Evolutionary conservation across 2,797 vertebrate species (phyloP).

Genomic region (Enteromius anoplus): DNA sequence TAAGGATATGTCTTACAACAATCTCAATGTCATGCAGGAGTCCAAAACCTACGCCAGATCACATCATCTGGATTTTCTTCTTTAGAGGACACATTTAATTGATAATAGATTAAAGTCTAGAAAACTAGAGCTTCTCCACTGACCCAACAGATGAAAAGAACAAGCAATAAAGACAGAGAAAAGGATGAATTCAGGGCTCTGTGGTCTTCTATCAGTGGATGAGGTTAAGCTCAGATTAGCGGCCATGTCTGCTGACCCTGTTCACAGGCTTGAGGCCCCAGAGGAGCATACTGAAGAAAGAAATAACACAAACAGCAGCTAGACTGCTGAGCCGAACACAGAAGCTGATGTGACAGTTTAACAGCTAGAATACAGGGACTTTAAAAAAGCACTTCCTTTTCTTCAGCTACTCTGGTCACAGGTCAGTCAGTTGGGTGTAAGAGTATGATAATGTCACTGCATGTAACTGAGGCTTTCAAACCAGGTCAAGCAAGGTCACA

Average conservation of each 20-base stretch:
- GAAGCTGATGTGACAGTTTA: background rate
- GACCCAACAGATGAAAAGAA: constrained; percentile 34
- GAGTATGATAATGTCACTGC: constrained; percentile 2
- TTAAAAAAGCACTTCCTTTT: constrained; percentile 21
- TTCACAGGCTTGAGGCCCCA: constrained; percentile 28
- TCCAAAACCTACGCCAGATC: constrained; percentile 11
- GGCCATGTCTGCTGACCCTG: constrained; percentile 54
- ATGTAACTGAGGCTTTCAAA: constrained; percentile 18
- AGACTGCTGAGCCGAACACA: constrained; percentile 1
- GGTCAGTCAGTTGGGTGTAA: background rate
- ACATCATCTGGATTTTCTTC: background rate
- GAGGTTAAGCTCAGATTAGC: constrained; percentile 69
- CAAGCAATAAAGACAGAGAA: constrained; percentile 52
- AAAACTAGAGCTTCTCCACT: constrained; percentile 34
- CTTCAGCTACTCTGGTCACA: constrained; percentile 16
- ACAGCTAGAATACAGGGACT: constrained; percentile 12
- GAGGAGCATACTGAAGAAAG: constrained; percentile 18
- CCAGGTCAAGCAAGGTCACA: constrained; percentile 31
- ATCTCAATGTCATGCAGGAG: background rate
- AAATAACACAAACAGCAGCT: constrained; percentile 21
- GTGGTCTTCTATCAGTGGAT: constrained; percentile 46
- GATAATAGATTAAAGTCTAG: constrained; percentile 55
- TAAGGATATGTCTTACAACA: background rate
- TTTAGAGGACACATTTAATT: constrained; percentile 37
- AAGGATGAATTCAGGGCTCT: constrained; percentile 51